These are phyloP conservation scores for Adela reaumurella DNA, from an alignment of 2,888 invertebrate genomes.

Conservation along the genomic window DNA sequence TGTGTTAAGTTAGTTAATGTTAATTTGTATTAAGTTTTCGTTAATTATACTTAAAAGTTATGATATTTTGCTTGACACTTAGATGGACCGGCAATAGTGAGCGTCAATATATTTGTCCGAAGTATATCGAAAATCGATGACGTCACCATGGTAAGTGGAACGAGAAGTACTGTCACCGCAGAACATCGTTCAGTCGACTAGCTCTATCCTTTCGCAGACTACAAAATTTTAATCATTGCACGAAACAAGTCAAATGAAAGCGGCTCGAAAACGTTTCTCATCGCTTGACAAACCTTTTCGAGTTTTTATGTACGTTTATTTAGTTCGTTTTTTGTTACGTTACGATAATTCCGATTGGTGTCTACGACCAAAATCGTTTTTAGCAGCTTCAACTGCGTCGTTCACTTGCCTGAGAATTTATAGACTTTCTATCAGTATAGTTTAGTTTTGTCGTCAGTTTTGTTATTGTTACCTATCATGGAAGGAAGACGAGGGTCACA, in stretches of 20 bases:
- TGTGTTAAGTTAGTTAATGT: background rate
- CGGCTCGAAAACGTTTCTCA: conserved; percentile 23
- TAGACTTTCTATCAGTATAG: no score
- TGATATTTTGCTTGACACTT: conserved; percentile 54
- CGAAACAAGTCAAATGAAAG: conserved; percentile 49
- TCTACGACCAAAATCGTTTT: conserved; percentile 57
- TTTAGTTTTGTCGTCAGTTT: no score
- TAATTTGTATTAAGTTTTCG: background rate
- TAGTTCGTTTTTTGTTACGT: conserved; percentile 21
- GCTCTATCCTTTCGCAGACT: background rate
- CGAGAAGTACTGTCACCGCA: conserved; percentile 18
- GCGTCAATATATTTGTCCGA: conserved; percentile 97
- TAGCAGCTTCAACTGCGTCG: conserved; percentile 17
- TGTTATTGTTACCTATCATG: no score
- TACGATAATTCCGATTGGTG: conserved; percentile 32
- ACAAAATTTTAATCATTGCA: background rate
- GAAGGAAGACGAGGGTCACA: no score
- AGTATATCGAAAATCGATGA: conserved; percentile 99
- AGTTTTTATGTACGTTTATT: conserved; percentile 23
- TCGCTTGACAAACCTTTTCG: conserved; percentile 25
- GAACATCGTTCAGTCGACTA: background rate
- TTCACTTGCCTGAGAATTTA: no score
- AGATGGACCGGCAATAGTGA: conserved; percentile 93
- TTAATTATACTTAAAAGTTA: background rate
- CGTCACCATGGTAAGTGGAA: conserved; percentile 95